Evolutionary conservation across 2,888 invertebrate genomes (phyloP), one percentile per base, ranked within the genome.

Genomic region (Drosophila peninsularis): DNA sequence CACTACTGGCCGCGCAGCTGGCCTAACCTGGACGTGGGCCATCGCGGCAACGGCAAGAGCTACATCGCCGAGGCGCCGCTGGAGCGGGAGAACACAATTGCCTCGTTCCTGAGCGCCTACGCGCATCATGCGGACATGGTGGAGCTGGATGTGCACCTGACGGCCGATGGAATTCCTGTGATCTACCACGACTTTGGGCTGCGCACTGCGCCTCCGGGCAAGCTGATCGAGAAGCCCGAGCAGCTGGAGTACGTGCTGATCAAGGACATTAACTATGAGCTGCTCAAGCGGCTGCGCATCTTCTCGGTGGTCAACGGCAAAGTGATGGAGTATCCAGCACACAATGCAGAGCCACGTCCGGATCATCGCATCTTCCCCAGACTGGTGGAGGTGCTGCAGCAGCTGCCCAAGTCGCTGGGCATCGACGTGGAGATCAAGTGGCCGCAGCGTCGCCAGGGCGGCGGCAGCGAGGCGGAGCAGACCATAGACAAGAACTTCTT

Each of bases 351-450:
- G 49, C 55, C 88, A 85, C 96, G 96, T 75, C 95, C 95, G 71
- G 97, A 98, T 79, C 96, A 97, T 91, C 97, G 97, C 90, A 98
- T 98, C 1, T 99, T 99, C 90, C 99, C 99, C 0, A 97, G 97
- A 0, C 93, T 99, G 50, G 94, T 96, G 89, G 95, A 96, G 61
- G 96, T 95, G n/a, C 93, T 99, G 27, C 94, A 96, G 82, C 94
- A 94, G 49, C 94, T 99, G 42, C 97, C 98, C 88, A 93, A 94
- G 2, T 95, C 97, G 88, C 96, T 98, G 57, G 99, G 99, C n/a
- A 99, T 99, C 91, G 99, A 99, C 92, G 95, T 99, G 66, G 99
- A 99, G 93, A 95, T 99, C 63, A 99, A 99, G 92, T 99, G 98
- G 96, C 98, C 98, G 0, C 97, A 98, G 96, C 95, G 96, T 78